These are phyloP conservation scores for Heliopora coerulea DNA, from an alignment of 92 coral and sea anemone genomes.

Conservation along the genomic window DNA sequence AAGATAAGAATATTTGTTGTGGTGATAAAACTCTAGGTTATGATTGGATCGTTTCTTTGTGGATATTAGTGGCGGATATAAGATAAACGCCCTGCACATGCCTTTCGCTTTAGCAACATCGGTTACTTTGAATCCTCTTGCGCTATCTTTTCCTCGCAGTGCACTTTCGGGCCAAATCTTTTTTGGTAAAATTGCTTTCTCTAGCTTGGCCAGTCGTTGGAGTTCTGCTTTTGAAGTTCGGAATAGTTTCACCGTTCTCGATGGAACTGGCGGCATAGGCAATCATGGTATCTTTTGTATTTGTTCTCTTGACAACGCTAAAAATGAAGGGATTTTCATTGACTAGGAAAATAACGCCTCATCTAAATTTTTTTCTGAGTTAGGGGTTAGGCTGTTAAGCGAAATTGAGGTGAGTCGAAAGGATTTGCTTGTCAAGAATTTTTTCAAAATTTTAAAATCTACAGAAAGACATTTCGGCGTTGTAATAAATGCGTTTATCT, in stretches of 20 bases:
- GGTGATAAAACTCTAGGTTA: too few species aligned
- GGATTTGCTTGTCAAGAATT: too few species aligned
- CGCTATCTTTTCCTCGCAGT: background rate
- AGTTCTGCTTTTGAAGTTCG: background rate
- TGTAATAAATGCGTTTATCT: too few species aligned
- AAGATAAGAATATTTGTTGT: too few species aligned
- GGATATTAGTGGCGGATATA: background rate
- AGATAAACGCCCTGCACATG: background rate
- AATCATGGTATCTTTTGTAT: slow-evolving; percentile 17
- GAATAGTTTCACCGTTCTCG: background rate
- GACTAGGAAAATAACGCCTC: too few species aligned
- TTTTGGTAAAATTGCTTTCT: background rate
- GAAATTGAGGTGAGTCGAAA: too few species aligned
- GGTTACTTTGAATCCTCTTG: background rate
- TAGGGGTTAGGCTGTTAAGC: too few species aligned
- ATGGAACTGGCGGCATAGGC: background rate
- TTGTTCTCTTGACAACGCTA: background rate
- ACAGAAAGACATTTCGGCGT: too few species aligned
- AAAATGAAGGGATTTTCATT: background rate
- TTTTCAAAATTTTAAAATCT: too few species aligned
- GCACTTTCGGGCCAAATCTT: background rate
- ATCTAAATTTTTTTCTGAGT: too few species aligned
- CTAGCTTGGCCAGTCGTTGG: background rate
- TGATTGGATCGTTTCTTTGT: too few species aligned
- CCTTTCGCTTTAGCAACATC: background rate